These are phyloP conservation scores for Philaethria dido DNA, from an alignment of 2,888 invertebrate species.

Conservation along the genomic window DNA sequence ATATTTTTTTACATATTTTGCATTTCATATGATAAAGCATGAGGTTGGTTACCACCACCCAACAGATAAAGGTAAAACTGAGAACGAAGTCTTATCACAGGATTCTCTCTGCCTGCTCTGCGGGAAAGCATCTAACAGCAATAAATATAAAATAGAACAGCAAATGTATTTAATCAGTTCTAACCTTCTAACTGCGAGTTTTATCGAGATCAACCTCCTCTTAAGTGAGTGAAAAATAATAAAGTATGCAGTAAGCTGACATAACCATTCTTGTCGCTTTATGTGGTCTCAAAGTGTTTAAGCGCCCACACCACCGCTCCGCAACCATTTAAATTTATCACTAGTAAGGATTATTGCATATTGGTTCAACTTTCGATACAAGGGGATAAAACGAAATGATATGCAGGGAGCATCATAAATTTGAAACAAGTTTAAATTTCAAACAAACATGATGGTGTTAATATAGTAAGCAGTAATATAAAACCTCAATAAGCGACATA, in stretches of 20 bases:
- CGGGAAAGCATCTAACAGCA: too few relatives aligned
- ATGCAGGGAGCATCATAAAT: conserved; percentile 6
- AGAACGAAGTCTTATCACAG: too few relatives aligned
- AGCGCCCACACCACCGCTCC: conserved; percentile 76
- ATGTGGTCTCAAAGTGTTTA: conserved; percentile 79
- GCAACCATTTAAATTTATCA: conserved; percentile 77
- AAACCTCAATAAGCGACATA: conserved; percentile 66
- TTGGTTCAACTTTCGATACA: conserved; percentile 62
- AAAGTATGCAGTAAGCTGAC: conserved; percentile 64
- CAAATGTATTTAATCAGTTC: not conserved
- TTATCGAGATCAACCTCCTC: conserved; percentile 61
- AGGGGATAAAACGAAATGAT: conserved; percentile 31
- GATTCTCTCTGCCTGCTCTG: too few relatives aligned
- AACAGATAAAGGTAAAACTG: too few relatives aligned
- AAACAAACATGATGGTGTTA: conserved; percentile 24
- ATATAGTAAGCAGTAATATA: conserved; percentile 50
- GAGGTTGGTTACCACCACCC: too few relatives aligned
- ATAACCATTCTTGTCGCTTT: conserved; percentile 81
- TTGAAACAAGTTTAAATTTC: conserved; percentile 7
- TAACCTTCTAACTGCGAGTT: conserved; percentile 46
- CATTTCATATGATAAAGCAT: too few relatives aligned
- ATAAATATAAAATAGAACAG: too few relatives aligned
- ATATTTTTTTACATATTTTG: too few relatives aligned
- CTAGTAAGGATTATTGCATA: conserved; percentile 75
- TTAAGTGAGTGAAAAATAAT: conserved; percentile 62